phyloP scores from a whole-genome alignment of 2,888 invertebrate genomes.

The Himalopsyche tibetana region DNA sequence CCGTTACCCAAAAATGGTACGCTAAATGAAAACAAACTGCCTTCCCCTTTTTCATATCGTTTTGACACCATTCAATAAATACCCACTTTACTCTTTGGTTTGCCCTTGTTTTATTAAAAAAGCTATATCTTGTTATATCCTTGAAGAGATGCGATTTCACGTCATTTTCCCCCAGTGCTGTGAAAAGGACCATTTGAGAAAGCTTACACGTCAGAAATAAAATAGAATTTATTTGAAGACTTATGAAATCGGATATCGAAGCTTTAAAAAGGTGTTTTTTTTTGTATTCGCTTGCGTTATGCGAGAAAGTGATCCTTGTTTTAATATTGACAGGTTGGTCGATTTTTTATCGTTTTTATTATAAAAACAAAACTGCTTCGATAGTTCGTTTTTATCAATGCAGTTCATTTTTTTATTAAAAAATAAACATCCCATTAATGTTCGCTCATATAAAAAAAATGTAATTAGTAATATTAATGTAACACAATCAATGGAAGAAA shows the following conservation, averaged over 20 bases:
- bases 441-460: too few relatives aligned
- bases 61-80: slow-evolving; percentile 62
- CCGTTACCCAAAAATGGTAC: slow-evolving; percentile 50
- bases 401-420: too few relatives aligned
- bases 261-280: slow-evolving; percentile 11
- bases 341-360: too few relatives aligned
- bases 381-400: too few relatives aligned
- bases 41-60: slow-evolving; percentile 54
- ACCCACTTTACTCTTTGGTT: slow-evolving; percentile 55
- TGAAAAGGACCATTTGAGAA: slow-evolving; percentile 50
- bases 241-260: slow-evolving; percentile 58
- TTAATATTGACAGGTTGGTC: neutral
- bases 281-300: neutral
- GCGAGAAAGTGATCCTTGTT: slow-evolving; percentile 34
- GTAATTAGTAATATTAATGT: too few relatives aligned
- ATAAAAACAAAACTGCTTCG: too few relatives aligned
- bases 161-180: slow-evolving; percentile 51
- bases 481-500: too few relatives aligned
- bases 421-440: too few relatives aligned
- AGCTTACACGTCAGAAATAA: slow-evolving; percentile 53
- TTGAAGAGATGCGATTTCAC: slow-evolving; percentile 60
- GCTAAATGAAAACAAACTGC: slow-evolving; percentile 62
- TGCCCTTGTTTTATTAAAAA: slow-evolving; percentile 35
- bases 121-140: slow-evolving; percentile 57
- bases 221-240: slow-evolving; percentile 57